These are phyloP conservation scores for Choloepus didactylus DNA, from an alignment of 2,797 vertebrate genomes.

Conservation along the genomic window DNA sequence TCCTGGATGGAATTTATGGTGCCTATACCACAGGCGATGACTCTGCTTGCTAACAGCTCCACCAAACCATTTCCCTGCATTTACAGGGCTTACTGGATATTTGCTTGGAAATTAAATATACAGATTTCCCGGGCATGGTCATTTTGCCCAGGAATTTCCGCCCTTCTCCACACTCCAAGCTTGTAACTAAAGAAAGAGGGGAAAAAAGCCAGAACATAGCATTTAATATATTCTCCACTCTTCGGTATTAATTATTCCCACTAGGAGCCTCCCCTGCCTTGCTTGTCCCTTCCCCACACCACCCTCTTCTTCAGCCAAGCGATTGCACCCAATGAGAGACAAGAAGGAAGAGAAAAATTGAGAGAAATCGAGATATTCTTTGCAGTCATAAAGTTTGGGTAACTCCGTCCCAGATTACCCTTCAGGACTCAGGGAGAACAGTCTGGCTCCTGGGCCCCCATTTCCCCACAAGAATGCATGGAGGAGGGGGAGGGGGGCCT, in stretches of 20 bases:
- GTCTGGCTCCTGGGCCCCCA: not conserved
- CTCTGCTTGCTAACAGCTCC: not conserved
- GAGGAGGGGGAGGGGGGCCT: not conserved
- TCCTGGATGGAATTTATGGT: not conserved
- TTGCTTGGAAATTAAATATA: slow-evolving; percentile 70
- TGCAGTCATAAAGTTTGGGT: not conserved
- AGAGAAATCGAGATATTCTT: not conserved
- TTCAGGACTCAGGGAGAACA: too few species aligned
- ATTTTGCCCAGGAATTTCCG: slow-evolving; percentile 74
- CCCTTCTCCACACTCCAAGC: slow-evolving; percentile 43
- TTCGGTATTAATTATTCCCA: not conserved
- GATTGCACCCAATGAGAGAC: not conserved
- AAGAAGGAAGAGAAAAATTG: too few species aligned
- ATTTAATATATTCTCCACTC: not conserved
- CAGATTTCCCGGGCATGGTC: slow-evolving; percentile 61
- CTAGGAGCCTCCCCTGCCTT: not conserved
- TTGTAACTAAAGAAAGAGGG: slow-evolving; percentile 67
- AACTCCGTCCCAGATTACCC: not conserved
- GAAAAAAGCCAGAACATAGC: slow-evolving; percentile 23
- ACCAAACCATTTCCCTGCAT: not conserved
- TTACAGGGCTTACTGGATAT: slow-evolving; percentile 9
- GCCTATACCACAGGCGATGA: rapidly evolving
- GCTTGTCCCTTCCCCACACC: not conserved
- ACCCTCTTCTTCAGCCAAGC: not conserved
- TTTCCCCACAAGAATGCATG: slow-evolving; percentile 55